Conservation (phyloP, 2,113 vertebrate species). For the Emberiza fucata region DNA sequence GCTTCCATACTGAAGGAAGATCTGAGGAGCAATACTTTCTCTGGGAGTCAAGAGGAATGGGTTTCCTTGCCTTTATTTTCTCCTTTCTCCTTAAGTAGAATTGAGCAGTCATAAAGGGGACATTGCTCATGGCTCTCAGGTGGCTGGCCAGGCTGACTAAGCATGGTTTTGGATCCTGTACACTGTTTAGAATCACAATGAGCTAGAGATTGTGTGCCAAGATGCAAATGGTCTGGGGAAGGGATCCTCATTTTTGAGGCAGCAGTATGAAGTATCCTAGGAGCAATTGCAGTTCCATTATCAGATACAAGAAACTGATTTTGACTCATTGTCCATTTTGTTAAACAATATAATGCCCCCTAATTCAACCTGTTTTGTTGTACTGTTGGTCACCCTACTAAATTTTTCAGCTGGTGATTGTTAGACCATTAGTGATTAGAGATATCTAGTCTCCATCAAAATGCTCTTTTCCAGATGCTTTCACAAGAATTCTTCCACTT, state of each 20-base stretch:
- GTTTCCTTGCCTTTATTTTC: not conserved
- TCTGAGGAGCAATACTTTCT: not conserved
- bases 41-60: not conserved
- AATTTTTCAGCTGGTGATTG: not conserved
- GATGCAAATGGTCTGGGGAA: slow-evolving; percentile 1
- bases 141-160: slow-evolving; percentile 59
- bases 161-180: not conserved
- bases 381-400: not conserved
- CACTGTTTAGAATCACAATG: slow-evolving; percentile 46
- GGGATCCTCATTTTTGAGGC: slow-evolving; percentile 32
- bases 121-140: slow-evolving; percentile 26
- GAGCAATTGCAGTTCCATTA: not conserved
- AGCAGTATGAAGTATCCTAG: slow-evolving; percentile 10
- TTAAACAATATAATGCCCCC: not conserved
- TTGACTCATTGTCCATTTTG: not conserved
- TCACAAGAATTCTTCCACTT: not conserved
- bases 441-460: not conserved
- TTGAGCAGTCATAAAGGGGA: slow-evolving; percentile 19
- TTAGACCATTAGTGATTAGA: not conserved
- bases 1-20: not conserved
- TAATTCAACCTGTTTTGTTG: not conserved
- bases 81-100: not conserved
- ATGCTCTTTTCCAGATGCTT: not conserved
- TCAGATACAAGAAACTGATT: not conserved
- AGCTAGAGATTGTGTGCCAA: slow-evolving; percentile 12